phyloP scores from a whole-genome alignment of 30 jellyfish, hydroid and myxozoan genomes.

The Hydra vulgaris region DNA sequence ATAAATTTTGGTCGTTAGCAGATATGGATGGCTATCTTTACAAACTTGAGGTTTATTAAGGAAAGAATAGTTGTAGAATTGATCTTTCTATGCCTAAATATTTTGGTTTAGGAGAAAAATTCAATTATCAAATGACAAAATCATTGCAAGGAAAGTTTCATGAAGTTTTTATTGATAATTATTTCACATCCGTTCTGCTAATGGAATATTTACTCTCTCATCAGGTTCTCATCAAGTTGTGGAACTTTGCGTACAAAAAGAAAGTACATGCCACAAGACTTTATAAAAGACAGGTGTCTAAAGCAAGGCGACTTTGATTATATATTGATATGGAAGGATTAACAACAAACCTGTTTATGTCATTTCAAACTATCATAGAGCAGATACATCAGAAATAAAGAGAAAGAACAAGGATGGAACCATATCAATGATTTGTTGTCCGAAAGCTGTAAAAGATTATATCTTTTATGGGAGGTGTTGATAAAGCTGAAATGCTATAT shows the following conservation, averaged over 20 bases:
- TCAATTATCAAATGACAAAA: conserved; percentile 4
- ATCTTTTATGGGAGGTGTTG: no score
- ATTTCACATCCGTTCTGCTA: neutral
- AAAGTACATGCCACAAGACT: neutral
- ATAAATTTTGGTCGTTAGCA: conserved; percentile 57
- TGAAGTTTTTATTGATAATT: neutral
- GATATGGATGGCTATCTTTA: conserved; percentile 61
- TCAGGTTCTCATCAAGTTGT: neutral
- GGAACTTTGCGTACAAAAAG: neutral
- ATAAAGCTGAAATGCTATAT: no score
- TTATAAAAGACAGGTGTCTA: neutral
- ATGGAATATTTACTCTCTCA: neutral
- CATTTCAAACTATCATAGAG: no score
- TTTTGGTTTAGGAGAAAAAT: conserved; percentile 47
- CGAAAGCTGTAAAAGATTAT: no score
- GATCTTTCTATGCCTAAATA: neutral
- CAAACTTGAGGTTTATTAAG: conserved; percentile 55
- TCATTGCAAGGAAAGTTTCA: neutral
- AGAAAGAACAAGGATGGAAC: no score
- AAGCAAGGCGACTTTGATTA: no score
- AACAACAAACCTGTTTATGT: no score
- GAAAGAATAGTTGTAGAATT: conserved; percentile 19
- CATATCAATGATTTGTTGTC: no score
- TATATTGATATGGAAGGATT: no score
- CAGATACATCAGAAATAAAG: no score